Evolutionary conservation across 2,797 vertebrate genomes (phyloP).

Genomic region (Rhinogobio ventralis): DNA sequence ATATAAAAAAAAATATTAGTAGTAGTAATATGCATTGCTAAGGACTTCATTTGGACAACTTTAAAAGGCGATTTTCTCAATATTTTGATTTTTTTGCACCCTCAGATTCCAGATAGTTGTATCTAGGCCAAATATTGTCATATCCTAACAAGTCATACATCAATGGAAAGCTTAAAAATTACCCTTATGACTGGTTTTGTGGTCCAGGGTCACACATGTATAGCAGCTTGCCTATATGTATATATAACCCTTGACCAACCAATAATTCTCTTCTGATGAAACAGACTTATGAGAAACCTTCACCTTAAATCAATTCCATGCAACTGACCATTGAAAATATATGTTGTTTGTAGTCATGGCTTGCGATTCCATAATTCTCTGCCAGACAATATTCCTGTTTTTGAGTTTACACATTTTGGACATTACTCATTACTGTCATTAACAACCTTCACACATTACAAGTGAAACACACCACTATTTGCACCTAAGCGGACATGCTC

Average conservation of each 20-base stretch:
- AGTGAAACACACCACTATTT: slow-evolving; percentile 50
- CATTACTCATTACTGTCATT: neutral
- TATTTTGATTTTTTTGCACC: too few species aligned
- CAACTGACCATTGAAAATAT: neutral
- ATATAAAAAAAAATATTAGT: too few species aligned
- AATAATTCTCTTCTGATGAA: neutral
- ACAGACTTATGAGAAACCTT: neutral
- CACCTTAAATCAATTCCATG: neutral
- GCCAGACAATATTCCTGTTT: neutral
- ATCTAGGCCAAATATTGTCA: too few species aligned
- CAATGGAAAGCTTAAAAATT: too few species aligned
- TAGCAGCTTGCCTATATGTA: too few species aligned
- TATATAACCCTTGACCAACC: neutral
- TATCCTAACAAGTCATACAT: too few species aligned
- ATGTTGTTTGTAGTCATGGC: neutral
- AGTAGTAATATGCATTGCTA: too few species aligned
- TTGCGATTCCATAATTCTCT: neutral
- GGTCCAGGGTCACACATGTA: too few species aligned
- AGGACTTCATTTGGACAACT: too few species aligned
- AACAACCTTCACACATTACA: slow-evolving; percentile 64
- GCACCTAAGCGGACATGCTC: slow-evolving; percentile 45
- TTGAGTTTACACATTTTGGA: neutral
- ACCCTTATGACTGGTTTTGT: too few species aligned
- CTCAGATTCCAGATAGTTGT: too few species aligned
- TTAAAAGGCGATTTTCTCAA: too few species aligned